Evolutionary conservation across 2,888 invertebrate genomes (phyloP).

Genomic region (Tenthredo mesomela): DNA sequence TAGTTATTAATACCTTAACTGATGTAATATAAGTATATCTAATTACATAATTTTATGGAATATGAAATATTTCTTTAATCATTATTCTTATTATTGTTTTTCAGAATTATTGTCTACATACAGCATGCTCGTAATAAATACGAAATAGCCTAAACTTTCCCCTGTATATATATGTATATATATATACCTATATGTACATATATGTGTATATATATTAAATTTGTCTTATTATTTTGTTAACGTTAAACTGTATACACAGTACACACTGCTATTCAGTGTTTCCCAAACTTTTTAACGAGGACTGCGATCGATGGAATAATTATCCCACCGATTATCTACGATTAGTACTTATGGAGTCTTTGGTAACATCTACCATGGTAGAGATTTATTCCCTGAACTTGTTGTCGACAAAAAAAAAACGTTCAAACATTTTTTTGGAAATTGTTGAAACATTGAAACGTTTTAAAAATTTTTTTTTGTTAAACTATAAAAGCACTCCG

Average conservation of each 20-base stretch:
- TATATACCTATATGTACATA: too few relatives aligned
- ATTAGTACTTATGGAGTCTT: background rate
- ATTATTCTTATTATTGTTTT: slow-evolving; percentile 51
- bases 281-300: slow-evolving; percentile 29
- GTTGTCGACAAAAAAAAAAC: background rate
- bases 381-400: background rate
- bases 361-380: background rate
- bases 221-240: slow-evolving; percentile 20
- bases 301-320: slow-evolving; percentile 5
- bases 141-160: slow-evolving; percentile 37
- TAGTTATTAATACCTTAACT: background rate
- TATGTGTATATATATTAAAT: background rate
- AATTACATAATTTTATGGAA: slow-evolving; percentile 2
- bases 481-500: too few relatives aligned
- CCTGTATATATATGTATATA: background rate
- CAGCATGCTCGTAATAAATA: slow-evolving; percentile 38
- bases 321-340: background rate
- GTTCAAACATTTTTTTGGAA: background rate
- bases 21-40: background rate
- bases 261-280: background rate
- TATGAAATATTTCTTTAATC: slow-evolving; percentile 37
- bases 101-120: slow-evolving; percentile 43
- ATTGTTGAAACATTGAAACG: background rate
- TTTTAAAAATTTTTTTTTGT: too few relatives aligned
- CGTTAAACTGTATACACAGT: slow-evolving; percentile 6